Evolutionary conservation across 2,797 vertebrate species (phyloP), one percentile per base, ranked within the genome.

Genomic region (Sebastes hopkinsi): DNA sequence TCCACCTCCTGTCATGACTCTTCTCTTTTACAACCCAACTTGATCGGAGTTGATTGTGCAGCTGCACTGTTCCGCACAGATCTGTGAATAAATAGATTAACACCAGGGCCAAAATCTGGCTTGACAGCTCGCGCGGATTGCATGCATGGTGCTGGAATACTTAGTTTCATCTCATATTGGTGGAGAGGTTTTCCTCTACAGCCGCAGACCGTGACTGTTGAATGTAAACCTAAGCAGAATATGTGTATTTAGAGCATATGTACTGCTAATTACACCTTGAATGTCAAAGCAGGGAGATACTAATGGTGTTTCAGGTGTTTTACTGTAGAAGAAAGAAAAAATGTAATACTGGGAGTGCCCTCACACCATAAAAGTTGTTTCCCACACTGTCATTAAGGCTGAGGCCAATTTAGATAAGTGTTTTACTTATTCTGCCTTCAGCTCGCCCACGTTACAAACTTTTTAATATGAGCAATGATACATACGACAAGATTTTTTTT

Each of bases 31-130:
- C 77, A 92, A 68, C 82, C 75, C 23, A 82, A 89, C 80, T 84
- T 92, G 88, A 94, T 95, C 88, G 86, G 80, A 92, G 90, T 87
- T 92, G 89, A 94, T 92, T 80, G 85, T 85, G 91, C 88, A 93
- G 93, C 92, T 94, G 92, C 78, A 70, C 69, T 58, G 80, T 67
- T 89, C 79, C 10, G 5, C 74, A 71, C 75, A 74, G 84, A 91
- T 90, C 86, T 92, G 85, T 88, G 88, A 92, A 91, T 90, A 95
- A 92, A 92, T 85, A 91, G 75, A 92, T 92, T 91, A 92, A 88
- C 91, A 87, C 91, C 81, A 69, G 29, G 66, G 79, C 61, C 69
- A 59, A 79, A 79, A 79, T 86, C 58, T 74, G 66, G 60, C 38
- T 75, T 18, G 72, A 87, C 85, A 88, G 84, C 79, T 80, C n/a